Evolutionary conservation across 1,140 invertebrate genomes (phyloP).

Genomic region (Drosophila carrolli): DNA sequence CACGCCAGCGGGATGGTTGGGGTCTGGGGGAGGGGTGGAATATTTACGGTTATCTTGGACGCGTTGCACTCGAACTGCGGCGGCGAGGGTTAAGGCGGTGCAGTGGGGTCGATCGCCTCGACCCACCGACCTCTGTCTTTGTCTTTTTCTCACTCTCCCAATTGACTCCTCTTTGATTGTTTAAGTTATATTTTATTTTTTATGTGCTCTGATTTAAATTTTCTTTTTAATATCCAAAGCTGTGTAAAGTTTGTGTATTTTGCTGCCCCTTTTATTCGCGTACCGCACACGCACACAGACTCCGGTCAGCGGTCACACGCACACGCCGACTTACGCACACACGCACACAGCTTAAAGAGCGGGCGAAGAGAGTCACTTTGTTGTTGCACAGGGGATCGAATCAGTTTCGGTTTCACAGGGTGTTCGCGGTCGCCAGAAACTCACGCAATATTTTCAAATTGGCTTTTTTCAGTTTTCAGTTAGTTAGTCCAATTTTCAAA

Average conservation of each 20-base stretch:
- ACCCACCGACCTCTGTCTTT: slow-evolving; percentile 32
- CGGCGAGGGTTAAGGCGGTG: slow-evolving; percentile 18
- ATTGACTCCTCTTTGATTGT: background rate
- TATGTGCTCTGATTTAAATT: slow-evolving; percentile 5
- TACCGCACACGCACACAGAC: slow-evolving; percentile 62
- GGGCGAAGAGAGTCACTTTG: slow-evolving; percentile 58
- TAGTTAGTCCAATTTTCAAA: slow-evolving; percentile 4
- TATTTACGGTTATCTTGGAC: slow-evolving; percentile 85
- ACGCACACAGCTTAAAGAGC: slow-evolving; percentile 42
- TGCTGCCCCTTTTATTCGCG: slow-evolving; percentile 20
- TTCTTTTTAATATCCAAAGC: slow-evolving; percentile 41
- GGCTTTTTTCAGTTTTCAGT: slow-evolving; percentile 15
- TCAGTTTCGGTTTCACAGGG: slow-evolving; percentile 62
- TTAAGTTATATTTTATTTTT: slow-evolving; percentile 12
- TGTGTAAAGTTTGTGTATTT: background rate
- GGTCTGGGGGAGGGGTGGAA: slow-evolving; percentile 84
- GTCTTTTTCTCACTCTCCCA: background rate
- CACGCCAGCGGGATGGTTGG: slow-evolving; percentile 85
- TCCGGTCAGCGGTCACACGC: slow-evolving; percentile 4
- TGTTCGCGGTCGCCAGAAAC: slow-evolving; percentile 40
- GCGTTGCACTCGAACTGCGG: slow-evolving; percentile 65
- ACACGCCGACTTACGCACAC: slow-evolving; percentile 35
- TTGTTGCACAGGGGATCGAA: slow-evolving; percentile 53
- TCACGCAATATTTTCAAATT: slow-evolving; percentile 65
- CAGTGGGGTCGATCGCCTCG: slow-evolving; percentile 47